Conservation (phyloP, 1,140 invertebrate genomes). For the Phenacoccus solenopsis region DNA sequence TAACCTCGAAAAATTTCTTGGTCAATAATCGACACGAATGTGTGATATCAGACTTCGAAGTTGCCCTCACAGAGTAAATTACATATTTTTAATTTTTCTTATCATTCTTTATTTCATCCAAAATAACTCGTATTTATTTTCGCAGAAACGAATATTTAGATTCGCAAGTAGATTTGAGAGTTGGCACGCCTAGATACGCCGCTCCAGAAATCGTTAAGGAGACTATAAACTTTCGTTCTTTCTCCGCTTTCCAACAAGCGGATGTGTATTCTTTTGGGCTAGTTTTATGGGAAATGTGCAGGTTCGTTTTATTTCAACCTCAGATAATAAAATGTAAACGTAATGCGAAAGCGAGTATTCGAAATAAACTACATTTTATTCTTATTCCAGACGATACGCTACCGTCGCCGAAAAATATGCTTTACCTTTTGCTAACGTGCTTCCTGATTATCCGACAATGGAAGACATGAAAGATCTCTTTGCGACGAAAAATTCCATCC, state of each 20-base stretch:
- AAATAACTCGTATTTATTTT: background rate
- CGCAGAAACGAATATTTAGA: background rate
- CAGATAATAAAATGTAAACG: no score
- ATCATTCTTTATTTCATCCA: background rate
- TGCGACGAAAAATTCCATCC: background rate
- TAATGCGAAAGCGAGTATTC: no score
- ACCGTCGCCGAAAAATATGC: background rate
- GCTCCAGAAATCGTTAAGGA: constrained; percentile 84
- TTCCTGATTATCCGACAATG: background rate
- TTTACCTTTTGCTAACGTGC: background rate
- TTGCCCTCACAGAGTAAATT: background rate
- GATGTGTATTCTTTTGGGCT: constrained; percentile 86
- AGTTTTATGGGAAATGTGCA: constrained; percentile 83
- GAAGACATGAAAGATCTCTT: constrained; percentile 5
- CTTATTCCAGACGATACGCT: background rate
- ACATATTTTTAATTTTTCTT: background rate
- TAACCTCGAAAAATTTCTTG: constrained; percentile 5
- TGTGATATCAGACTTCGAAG: background rate
- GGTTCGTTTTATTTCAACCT: constrained; percentile 54
- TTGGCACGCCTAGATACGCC: constrained; percentile 91
- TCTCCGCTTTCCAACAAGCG: constrained; percentile 75
- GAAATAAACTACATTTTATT: no score
- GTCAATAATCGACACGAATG: background rate
- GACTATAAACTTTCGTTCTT: constrained; percentile 70
- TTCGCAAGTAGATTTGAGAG: constrained; percentile 43